These are phyloP conservation scores for Polymixis flavicincta DNA, from an alignment of 2,888 invertebrate genomes.

Conservation along the genomic window DNA sequence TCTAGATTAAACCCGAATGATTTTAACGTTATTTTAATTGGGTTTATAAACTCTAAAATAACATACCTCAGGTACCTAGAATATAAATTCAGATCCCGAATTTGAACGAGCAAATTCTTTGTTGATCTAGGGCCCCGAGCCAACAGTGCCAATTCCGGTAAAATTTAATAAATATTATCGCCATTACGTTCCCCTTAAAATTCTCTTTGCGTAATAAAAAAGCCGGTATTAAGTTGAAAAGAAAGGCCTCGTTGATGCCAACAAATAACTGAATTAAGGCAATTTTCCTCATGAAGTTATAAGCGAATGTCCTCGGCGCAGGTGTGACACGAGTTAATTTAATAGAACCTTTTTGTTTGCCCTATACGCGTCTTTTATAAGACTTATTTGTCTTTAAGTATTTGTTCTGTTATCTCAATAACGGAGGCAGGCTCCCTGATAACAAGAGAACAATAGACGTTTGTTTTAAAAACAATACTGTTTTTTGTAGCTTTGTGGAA, in stretches of 20 bases:
- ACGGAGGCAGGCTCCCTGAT: neutral
- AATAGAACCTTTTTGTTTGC: slow-evolving; percentile 45
- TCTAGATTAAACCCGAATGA: neutral
- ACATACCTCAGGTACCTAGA: neutral
- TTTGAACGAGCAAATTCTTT: slow-evolving; percentile 20
- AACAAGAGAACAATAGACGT: neutral
- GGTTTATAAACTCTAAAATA: slow-evolving; percentile 15
- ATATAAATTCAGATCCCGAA: slow-evolving; percentile 6
- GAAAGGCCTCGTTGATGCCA: slow-evolving; percentile 39
- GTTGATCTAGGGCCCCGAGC: slow-evolving; percentile 8
- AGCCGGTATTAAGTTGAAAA: slow-evolving; percentile 35
- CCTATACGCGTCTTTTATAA: slow-evolving; percentile 24
- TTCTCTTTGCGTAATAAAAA: slow-evolving; percentile 36
- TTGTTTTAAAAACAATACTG: neutral
- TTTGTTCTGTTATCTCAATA: slow-evolving; percentile 26
- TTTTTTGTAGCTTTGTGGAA: neutral
- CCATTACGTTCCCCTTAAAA: slow-evolving; percentile 37
- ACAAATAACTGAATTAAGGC: slow-evolving; percentile 61
- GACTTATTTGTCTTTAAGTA: slow-evolving; percentile 44
- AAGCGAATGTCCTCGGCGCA: slow-evolving; percentile 41
- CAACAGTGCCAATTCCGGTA: slow-evolving; percentile 23
- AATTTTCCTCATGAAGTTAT: slow-evolving; percentile 51
- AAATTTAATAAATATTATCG: slow-evolving; percentile 37
- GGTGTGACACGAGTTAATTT: slow-evolving; percentile 52
- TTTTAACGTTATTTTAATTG: neutral